These are phyloP conservation scores for Cepaea hortensis DNA, from an alignment of 2,888 invertebrate species.

Conservation along the genomic window DNA sequence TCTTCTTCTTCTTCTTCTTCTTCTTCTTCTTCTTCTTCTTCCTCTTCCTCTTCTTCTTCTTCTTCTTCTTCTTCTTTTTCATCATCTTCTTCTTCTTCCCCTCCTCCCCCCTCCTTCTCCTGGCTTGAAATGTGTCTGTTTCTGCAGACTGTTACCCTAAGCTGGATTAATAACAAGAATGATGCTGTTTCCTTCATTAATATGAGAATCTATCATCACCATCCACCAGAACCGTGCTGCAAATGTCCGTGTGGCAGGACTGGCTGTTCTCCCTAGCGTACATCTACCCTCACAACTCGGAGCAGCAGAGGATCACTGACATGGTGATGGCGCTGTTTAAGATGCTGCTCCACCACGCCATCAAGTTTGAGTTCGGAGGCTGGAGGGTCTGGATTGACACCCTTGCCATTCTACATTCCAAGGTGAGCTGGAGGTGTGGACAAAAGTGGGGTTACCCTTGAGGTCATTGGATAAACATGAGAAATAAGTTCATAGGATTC, in stretches of 20 bases:
- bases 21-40: too few relatives aligned
- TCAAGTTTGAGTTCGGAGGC: conserved; percentile 98
- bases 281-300: conserved; percentile 95
- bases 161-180: too few relatives aligned
- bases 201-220: background rate
- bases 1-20: too few relatives aligned
- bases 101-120: too few relatives aligned
- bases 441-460: too few relatives aligned
- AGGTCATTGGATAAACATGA: too few relatives aligned
- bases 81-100: too few relatives aligned
- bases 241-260: conserved; percentile 99
- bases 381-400: conserved; percentile 99
- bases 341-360: conserved; percentile 98
- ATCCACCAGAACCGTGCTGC: conserved; percentile 86
- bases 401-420: conserved; percentile 98
- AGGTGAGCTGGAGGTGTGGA: conserved; percentile 80
- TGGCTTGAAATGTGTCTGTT: too few relatives aligned
- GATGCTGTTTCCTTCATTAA: background rate
- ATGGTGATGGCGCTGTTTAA: conserved; percentile 98
- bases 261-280: conserved; percentile 97
- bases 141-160: too few relatives aligned
- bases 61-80: too few relatives aligned
- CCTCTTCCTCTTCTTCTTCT: too few relatives aligned
- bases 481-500: too few relatives aligned
- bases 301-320: conserved; percentile 96